These are phyloP conservation scores for Heliangelus exortis DNA, from an alignment of 2,797 vertebrate species.

Conservation along the genomic window DNA sequence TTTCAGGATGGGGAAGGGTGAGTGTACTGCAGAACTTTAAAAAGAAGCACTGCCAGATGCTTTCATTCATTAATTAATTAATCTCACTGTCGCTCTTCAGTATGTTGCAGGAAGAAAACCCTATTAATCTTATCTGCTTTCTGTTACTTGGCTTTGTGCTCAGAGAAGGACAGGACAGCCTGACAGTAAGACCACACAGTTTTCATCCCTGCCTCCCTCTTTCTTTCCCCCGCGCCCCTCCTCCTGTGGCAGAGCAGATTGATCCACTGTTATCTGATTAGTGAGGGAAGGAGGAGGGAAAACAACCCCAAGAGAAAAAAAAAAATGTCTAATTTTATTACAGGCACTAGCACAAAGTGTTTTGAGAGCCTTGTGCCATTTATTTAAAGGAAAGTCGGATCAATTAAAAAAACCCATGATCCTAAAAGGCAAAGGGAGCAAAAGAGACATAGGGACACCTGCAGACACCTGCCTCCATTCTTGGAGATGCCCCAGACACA, in stretches of 20 bases:
- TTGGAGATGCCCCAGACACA: not conserved
- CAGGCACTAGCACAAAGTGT: constrained; percentile 42
- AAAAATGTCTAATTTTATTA: constrained; percentile 69
- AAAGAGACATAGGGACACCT: not conserved
- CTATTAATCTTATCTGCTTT: constrained; percentile 80
- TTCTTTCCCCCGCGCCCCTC: not conserved
- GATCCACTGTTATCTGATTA: constrained; percentile 75
- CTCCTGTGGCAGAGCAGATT: constrained; percentile 64
- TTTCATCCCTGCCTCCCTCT: constrained; percentile 53
- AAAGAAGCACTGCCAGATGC: constrained; percentile 47
- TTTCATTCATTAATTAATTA: constrained; percentile 68
- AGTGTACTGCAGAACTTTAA: not conserved
- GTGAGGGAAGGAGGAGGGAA: constrained; percentile 55
- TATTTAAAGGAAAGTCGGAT: constrained; percentile 18
- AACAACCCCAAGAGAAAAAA: constrained; percentile 31
- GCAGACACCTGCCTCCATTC: constrained; percentile 13
- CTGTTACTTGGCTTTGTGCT: constrained; percentile 70
- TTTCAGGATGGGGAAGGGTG: not conserved
- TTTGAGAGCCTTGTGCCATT: constrained; percentile 44
- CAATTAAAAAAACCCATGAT: not conserved
- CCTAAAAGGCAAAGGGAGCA: not conserved
- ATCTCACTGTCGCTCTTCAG: constrained; percentile 66
- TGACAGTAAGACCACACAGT: constrained; percentile 77
- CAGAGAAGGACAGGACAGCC: constrained; percentile 69
- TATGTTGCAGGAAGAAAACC: constrained; percentile 64